phyloP scores from a whole-genome alignment of 2,113 vertebrate species.

The Myiozetetes cayanensis region DNA sequence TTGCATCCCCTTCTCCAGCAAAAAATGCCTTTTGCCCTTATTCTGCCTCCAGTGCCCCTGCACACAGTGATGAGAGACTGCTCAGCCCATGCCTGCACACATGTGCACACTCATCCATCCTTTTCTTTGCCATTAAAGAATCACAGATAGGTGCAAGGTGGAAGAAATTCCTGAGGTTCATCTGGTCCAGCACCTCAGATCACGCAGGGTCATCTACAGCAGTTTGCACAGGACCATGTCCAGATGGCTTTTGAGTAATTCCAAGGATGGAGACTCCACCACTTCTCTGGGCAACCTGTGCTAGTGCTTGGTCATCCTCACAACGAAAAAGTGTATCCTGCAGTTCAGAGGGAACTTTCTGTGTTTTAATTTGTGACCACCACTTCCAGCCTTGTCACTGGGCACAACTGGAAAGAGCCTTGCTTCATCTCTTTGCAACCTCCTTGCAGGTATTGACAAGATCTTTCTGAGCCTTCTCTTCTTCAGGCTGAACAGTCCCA shows the following conservation, averaged over 20 bases:
- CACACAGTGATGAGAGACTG: background rate
- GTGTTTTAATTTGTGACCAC: background rate
- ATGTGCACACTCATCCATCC: background rate
- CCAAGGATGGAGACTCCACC: background rate
- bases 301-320: background rate
- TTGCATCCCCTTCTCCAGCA: background rate
- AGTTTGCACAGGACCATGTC: background rate
- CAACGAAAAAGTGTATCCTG: background rate
- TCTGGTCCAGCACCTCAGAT: background rate
- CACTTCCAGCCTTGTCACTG: background rate
- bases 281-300: background rate
- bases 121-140: background rate
- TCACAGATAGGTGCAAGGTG: background rate
- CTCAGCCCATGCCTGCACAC: background rate
- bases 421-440: background rate
- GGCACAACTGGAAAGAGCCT: background rate
- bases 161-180: background rate
- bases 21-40: background rate
- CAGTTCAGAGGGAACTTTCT: background rate
- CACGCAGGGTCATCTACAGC: background rate
- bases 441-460: background rate
- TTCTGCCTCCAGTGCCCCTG: background rate
- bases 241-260: background rate
- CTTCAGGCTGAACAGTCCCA: background rate
- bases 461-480: background rate